phyloP scores from a whole-genome alignment of 1,140 invertebrate genomes.

The Aphis craccivora region DNA sequence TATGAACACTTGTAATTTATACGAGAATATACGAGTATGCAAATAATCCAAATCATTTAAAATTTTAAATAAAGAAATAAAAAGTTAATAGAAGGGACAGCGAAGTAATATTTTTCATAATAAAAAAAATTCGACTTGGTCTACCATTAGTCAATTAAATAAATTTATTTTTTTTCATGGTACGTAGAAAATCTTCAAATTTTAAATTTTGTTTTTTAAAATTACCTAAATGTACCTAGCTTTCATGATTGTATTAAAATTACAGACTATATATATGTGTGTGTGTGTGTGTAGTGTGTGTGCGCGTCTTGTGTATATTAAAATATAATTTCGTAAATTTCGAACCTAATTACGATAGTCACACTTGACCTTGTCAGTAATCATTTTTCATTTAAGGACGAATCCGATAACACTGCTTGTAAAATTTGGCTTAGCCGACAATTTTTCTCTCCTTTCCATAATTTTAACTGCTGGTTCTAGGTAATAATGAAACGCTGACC shows the following conservation, averaged over 20 bases:
- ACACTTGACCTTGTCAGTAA: conserved; percentile 31
- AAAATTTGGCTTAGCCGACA: neutral
- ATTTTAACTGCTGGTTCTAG: neutral
- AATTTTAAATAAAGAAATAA: too few species aligned
- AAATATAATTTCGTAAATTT: too few species aligned
- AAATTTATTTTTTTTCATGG: neutral
- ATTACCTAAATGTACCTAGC: neutral
- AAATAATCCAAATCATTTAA: too few species aligned
- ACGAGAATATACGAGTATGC: too few species aligned
- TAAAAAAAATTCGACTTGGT: neutral
- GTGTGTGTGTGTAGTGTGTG: too few species aligned
- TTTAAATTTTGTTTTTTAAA: neutral
- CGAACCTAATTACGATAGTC: neutral
- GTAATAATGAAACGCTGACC: conserved; percentile 35
- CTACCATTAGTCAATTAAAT: neutral
- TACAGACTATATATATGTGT: neutral
- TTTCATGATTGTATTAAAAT: neutral
- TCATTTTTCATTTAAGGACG: conserved; percentile 11
- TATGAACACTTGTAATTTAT: too few species aligned
- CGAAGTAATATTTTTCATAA: neutral
- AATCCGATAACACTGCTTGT: conserved; percentile 17
- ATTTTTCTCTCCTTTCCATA: conserved; percentile 26
- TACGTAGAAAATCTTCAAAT: neutral
- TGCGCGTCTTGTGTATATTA: too few species aligned
- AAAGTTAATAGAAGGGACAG: too few species aligned